Evolutionary conservation across 1,140 invertebrate genomes (phyloP).

Genomic region (Archivesica marissinica): DNA sequence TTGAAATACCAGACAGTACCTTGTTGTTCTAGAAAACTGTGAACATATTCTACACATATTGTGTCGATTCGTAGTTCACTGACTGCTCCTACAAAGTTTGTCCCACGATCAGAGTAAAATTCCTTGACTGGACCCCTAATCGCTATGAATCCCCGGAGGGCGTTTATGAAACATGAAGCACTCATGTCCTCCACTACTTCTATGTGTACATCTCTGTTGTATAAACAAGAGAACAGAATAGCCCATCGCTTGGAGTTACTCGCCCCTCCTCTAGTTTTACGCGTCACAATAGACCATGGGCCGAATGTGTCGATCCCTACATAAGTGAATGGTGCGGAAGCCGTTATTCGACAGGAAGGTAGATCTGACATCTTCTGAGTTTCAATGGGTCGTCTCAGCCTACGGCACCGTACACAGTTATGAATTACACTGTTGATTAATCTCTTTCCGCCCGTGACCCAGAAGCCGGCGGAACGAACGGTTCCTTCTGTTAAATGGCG

Average conservation of each 20-base stretch:
- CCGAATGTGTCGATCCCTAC: conserved; percentile 43
- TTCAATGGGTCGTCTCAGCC: background rate
- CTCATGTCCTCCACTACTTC: conserved; percentile 34
- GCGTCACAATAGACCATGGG: conserved; percentile 1
- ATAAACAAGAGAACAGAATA: conserved; percentile 21
- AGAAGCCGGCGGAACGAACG: conserved; percentile 17
- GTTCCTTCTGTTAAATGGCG: conserved; percentile 56
- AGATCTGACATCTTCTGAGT: conserved; percentile 41
- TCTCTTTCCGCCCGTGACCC: conserved; percentile 49
- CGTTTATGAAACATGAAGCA: conserved; percentile 37
- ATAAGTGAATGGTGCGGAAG: conserved; percentile 21
- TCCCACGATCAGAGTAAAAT: conserved; percentile 20
- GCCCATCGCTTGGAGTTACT: conserved; percentile 17
- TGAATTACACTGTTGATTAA: conserved; percentile 16
- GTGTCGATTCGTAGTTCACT: conserved; percentile 14
- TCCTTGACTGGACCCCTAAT: conserved; percentile 28
- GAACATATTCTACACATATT: conserved; percentile 11
- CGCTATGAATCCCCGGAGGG: conserved; percentile 11
- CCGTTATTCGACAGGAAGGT: conserved; percentile 6
- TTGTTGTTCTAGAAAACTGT: conserved; percentile 16
- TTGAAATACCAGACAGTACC: conserved; percentile 47
- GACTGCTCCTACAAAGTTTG: conserved; percentile 28
- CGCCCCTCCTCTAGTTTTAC: conserved; percentile 21
- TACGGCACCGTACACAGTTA: conserved; percentile 40
- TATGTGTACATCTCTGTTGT: conserved; percentile 19